Evolutionary conservation across 2,113 vertebrate genomes (phyloP).

Genomic region (Furnarius figulus): DNA sequence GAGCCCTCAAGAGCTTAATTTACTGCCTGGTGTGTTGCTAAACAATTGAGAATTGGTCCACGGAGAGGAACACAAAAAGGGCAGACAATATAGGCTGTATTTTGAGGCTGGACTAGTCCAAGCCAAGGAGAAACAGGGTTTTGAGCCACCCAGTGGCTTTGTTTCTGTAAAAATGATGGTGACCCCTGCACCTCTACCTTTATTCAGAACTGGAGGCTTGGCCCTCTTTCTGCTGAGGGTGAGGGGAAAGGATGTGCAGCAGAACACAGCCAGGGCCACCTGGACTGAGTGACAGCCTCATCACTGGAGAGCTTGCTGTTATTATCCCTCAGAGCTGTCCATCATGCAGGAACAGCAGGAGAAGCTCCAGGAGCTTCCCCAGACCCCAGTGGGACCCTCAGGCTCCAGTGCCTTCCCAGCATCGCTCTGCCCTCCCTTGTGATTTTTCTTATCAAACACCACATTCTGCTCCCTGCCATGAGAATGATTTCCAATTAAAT

Average conservation of each 20-base stretch:
- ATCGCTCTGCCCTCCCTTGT: neutral
- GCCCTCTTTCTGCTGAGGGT: neutral
- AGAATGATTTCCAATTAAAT: neutral
- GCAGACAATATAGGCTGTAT: neutral
- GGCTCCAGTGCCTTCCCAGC: neutral
- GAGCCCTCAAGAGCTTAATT: slow-evolving; percentile 20
- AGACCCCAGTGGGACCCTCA: accelerated
- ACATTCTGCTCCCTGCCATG: neutral
- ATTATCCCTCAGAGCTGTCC: neutral
- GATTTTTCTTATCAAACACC: neutral
- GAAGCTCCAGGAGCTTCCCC: neutral
- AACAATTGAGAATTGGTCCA: slow-evolving; percentile 21
- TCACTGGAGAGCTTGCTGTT: neutral
- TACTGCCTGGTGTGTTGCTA: neutral
- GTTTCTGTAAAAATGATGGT: neutral
- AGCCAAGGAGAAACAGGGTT: neutral
- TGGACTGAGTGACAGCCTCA: neutral
- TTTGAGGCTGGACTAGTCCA: neutral
- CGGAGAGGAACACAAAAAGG: neutral
- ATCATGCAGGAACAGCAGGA: neutral
- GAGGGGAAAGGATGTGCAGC: neutral
- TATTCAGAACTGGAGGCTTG: neutral
- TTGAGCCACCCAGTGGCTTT: neutral
- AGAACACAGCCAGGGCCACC: neutral
- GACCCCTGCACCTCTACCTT: neutral